These are phyloP conservation scores for Arge pagana DNA, from an alignment of 2,888 invertebrate genomes.

Conservation along the genomic window DNA sequence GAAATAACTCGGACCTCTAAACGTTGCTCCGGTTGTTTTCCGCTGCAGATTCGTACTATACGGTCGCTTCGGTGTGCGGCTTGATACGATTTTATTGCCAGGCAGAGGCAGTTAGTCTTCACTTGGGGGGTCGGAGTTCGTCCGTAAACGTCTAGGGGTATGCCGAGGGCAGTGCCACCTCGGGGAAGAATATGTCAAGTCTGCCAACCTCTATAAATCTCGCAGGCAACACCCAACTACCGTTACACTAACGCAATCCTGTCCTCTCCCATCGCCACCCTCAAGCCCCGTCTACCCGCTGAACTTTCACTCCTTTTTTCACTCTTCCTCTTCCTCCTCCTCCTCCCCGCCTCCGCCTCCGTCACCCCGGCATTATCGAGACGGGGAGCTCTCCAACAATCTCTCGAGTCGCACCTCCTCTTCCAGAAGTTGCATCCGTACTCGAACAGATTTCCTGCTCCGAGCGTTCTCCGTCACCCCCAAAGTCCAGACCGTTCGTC, in stretches of 20 bases:
- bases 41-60: too few species aligned
- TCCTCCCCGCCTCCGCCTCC: background rate
- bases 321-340: background rate
- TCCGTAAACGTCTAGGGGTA: conserved; percentile 45
- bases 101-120: conserved; percentile 48
- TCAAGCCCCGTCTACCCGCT: conserved; percentile 2
- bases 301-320: conserved; percentile 5
- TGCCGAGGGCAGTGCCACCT: conserved; percentile 33
- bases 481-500: too few species aligned
- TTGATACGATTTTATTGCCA: conserved; percentile 48
- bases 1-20: background rate
- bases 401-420: too few species aligned
- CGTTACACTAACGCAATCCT: conserved; percentile 3
- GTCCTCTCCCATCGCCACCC: background rate
- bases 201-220: conserved; percentile 45
- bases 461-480: too few species aligned
- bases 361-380: too few species aligned
- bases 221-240: conserved; percentile 38
- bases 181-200: conserved; percentile 44
- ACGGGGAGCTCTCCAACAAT: too few species aligned
- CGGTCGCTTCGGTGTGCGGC: conserved; percentile 29
- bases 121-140: conserved; percentile 47
- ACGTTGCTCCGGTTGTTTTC: too few species aligned
- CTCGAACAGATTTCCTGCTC: too few species aligned
- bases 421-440: too few species aligned